Conservation (phyloP, 2,888 invertebrate species). For the Calameuta filiformis region DNA sequence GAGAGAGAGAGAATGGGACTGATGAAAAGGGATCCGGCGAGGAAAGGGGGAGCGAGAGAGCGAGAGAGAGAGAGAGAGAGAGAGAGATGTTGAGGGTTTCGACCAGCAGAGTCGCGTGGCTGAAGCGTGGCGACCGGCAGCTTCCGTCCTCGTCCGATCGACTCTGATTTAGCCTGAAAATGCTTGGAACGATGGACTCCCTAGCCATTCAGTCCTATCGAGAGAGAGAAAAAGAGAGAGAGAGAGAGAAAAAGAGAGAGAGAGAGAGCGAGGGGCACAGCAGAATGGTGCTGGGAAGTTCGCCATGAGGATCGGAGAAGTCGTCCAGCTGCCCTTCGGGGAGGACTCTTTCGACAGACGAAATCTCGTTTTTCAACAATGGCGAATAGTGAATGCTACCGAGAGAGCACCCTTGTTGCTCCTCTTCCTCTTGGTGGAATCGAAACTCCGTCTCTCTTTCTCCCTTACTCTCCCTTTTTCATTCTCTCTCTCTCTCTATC, state of each 20-base stretch:
- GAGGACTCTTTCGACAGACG: constrained; percentile 40
- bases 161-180: constrained; percentile 24
- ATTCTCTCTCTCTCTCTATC: not conserved
- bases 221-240: constrained; percentile 13
- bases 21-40: not conserved
- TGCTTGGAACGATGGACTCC: constrained; percentile 18
- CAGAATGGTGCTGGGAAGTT: not conserved
- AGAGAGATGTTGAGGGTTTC: not conserved
- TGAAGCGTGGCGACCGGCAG: constrained; percentile 49
- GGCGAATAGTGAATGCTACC: not conserved
- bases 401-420: not conserved
- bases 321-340: constrained; percentile 45
- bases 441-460: constrained; percentile 3
- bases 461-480: not conserved
- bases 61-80: not conserved
- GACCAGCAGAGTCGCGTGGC: constrained; percentile 51
- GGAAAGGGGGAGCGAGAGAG: not conserved
- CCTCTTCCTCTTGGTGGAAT: constrained; percentile 14
- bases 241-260: constrained; percentile 13
- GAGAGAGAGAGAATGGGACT: not conserved
- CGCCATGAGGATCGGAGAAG: constrained; percentile 25
- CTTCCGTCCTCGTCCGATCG: constrained; percentile 35
- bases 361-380: constrained; percentile 36
- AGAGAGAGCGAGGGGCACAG: constrained; percentile 9
- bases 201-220: not conserved